Conservation (phyloP, 2,113 vertebrate genomes). For the Dascyllus trimaculatus region DNA sequence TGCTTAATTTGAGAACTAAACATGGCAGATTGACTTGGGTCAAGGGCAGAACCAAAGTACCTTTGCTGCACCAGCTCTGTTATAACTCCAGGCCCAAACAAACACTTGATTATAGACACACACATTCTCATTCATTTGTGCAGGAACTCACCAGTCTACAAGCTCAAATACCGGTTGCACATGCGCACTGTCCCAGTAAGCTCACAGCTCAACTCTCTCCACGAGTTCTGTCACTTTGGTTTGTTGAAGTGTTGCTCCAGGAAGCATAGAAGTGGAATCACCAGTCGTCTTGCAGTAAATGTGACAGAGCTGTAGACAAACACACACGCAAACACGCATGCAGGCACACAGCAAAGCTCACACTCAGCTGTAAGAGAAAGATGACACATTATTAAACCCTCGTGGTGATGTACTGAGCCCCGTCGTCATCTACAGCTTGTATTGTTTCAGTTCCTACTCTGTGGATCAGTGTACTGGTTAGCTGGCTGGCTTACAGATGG, state of each 20-base stretch:
- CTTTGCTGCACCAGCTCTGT: constrained; percentile 25
- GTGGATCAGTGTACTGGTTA: constrained; percentile 45
- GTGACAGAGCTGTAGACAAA: constrained; percentile 41
- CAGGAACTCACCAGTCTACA: not conserved
- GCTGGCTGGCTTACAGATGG: constrained; percentile 7
- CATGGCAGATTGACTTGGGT: constrained; percentile 61
- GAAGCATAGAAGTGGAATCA: constrained; percentile 40
- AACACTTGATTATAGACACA: constrained; percentile 4
- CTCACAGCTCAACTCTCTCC: constrained; percentile 15
- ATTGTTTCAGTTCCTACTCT: constrained; percentile 46
- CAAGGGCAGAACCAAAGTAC: constrained; percentile 56
- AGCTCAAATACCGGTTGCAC: not conserved
- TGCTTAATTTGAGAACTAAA: constrained; percentile 51
- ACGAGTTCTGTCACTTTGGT: constrained; percentile 47
- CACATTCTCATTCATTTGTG: not conserved
- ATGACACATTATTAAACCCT: constrained; percentile 69
- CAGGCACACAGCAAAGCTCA: constrained; percentile 14
- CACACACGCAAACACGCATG: not conserved
- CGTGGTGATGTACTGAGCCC: constrained; percentile 36
- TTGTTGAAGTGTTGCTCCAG: constrained; percentile 55
- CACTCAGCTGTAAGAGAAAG: constrained; percentile 44
- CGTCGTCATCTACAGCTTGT: constrained; percentile 41
- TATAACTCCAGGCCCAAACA: constrained; percentile 40
- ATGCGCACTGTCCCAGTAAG: not conserved
- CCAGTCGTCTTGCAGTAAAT: constrained; percentile 44